A percentile compares a stretch with the other conserved stretches of the same genome.
Evolutionary conservation across 2,888 invertebrate genomes (phyloP).

Genomic region (Philonicus albiceps): DNA sequence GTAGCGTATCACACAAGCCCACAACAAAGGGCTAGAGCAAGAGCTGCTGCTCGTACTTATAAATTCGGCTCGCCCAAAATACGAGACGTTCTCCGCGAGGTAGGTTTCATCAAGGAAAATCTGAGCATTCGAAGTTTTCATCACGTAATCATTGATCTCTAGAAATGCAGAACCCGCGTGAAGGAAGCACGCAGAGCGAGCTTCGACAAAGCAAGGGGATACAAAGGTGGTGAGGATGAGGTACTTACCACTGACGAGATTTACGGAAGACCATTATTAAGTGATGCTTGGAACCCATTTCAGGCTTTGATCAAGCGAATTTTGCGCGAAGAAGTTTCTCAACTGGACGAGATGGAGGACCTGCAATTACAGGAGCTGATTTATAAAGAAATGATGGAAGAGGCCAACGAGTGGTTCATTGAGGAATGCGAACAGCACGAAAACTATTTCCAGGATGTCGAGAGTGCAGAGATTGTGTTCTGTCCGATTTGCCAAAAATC

Average conservation of each 20-base stretch:
- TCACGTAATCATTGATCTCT: neutral
- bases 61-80: constrained; percentile 57
- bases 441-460: constrained; percentile 52
- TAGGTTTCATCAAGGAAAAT: constrained; percentile 41
- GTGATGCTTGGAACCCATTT: neutral
- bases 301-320: constrained; percentile 52
- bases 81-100: constrained; percentile 58
- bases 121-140: neutral
- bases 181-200: constrained; percentile 54
- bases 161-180: constrained; percentile 60
- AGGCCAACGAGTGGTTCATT: constrained; percentile 58
- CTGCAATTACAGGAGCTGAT: constrained; percentile 57
- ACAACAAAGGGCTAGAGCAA: constrained; percentile 56
- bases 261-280: neutral
- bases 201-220: constrained; percentile 50
- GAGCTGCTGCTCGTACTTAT: constrained; percentile 55
- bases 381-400: constrained; percentile 56
- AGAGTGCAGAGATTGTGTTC: constrained; percentile 63
- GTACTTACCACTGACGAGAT: neutral
- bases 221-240: constrained; percentile 48
- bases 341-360: constrained; percentile 57
- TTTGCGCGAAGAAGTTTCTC: constrained; percentile 56
- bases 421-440: constrained; percentile 56
- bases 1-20: constrained; percentile 55
- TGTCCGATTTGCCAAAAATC: constrained; percentile 67